Percentiles rank a stretch among this genome's conserved stretches.
These are phyloP conservation scores for Sylvicola cinctus DNA, from an alignment of 2,888 invertebrate species.

Conservation along the genomic window DNA sequence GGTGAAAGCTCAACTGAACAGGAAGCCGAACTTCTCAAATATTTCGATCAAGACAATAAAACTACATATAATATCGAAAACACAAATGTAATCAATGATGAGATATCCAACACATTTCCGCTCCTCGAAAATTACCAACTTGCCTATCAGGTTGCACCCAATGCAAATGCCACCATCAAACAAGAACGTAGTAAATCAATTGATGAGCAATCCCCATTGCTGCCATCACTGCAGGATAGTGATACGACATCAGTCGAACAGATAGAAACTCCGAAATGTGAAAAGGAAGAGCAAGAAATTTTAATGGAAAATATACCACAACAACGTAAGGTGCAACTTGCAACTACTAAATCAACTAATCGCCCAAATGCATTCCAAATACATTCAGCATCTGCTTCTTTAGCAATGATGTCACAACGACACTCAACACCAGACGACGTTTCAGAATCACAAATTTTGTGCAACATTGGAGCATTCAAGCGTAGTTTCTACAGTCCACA, in stretches of 20 bases:
- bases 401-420: constrained; percentile 21
- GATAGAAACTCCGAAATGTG: not conserved
- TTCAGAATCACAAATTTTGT: constrained; percentile 10
- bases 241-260: not conserved
- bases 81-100: not conserved
- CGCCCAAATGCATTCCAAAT: constrained; percentile 3
- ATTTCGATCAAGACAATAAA: constrained; percentile 33
- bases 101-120: constrained; percentile 5
- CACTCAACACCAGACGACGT: constrained; percentile 5
- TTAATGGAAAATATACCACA: not conserved
- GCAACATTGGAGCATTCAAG: no score
- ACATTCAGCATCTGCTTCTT: constrained; percentile 25
- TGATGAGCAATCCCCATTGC: not conserved
- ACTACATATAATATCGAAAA: constrained; percentile 5
- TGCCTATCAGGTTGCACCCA: not conserved
- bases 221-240: not conserved
- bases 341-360: constrained; percentile 12
- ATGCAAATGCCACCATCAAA: not conserved
- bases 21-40: constrained; percentile 67
- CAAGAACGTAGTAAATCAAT: not conserved
- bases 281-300: not conserved
- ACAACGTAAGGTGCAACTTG: not conserved
- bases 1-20: constrained; percentile 58
- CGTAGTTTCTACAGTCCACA: no score
- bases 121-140: constrained; percentile 9